phyloP scores from a whole-genome alignment of 1,140 invertebrate species.

The Calliphora vicina region DNA sequence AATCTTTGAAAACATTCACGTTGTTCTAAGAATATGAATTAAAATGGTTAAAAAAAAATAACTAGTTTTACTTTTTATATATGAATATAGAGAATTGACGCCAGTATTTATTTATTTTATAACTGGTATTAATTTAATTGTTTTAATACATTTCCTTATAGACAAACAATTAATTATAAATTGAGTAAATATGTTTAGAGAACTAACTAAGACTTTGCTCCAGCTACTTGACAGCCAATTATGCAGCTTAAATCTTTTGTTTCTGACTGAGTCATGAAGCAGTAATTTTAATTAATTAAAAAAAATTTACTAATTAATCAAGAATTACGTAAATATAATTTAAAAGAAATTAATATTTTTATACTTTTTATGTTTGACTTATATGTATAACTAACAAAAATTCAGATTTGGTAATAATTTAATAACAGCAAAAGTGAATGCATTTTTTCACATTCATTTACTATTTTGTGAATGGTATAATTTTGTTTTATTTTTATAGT shows the following conservation, averaged over 20 bases:
- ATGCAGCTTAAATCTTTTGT: conserved; percentile 27
- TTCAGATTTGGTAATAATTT: not conserved
- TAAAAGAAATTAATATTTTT: not conserved
- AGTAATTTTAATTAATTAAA: not conserved
- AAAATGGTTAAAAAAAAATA: too few relatives aligned
- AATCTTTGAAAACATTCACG: too few relatives aligned
- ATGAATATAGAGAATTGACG: not conserved
- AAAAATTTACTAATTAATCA: not conserved
- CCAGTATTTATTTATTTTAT: not conserved
- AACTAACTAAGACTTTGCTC: not conserved
- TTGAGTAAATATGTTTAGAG: not conserved
- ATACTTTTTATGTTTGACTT: not conserved
- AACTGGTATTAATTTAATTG: not conserved
- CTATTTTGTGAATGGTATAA: not conserved
- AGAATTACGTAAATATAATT: not conserved
- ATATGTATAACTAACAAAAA: not conserved
- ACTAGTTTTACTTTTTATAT: too few relatives aligned
- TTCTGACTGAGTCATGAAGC: not conserved
- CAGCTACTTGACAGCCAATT: not conserved
- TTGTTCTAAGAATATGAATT: too few relatives aligned
- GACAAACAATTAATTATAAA: not conserved
- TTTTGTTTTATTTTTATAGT: not conserved
- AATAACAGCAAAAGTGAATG: not conserved
- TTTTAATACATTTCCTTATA: not conserved
- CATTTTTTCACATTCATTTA: not conserved